phyloP scores from a whole-genome alignment of 53 echinoderm and acorn worm genomes.

The Actinopyga echinites region DNA sequence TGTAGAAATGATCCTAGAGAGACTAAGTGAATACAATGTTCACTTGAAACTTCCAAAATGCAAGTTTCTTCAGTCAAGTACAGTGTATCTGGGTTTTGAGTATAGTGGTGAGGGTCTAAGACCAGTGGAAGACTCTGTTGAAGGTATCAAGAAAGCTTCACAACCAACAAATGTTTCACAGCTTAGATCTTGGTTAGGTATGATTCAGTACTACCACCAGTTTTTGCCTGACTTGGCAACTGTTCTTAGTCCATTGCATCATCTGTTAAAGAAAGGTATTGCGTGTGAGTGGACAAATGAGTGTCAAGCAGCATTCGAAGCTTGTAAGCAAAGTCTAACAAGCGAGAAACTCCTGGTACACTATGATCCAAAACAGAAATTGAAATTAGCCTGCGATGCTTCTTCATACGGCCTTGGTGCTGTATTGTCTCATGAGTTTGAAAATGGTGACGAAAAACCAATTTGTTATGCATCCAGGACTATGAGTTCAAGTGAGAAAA shows the following conservation, averaged over 20 bases:
- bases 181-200: constrained; percentile 27
- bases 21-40: constrained; percentile 16
- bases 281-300: constrained; percentile 23
- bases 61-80: neutral
- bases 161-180: constrained; percentile 28
- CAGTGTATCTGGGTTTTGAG: neutral
- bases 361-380: constrained; percentile 36
- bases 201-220: constrained; percentile 37
- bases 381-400: constrained; percentile 43
- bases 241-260: neutral
- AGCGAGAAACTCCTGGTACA: constrained; percentile 30
- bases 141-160: constrained; percentile 22
- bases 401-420: constrained; percentile 47
- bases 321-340: constrained; percentile 11
- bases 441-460: constrained; percentile 49
- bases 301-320: constrained; percentile 14
- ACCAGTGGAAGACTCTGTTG: neutral
- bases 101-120: constrained; percentile 18
- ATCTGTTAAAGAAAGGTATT: constrained; percentile 17
- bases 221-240: constrained; percentile 32
- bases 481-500: constrained; percentile 18
- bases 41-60: constrained; percentile 21
- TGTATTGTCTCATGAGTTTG: constrained; percentile 46
- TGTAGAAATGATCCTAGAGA: neutral
- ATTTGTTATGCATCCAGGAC: constrained; percentile 59